A percentile compares a stretch with the other conserved stretches of the same genome.
phyloP scores from a whole-genome alignment of 2,888 invertebrate genomes.

The Serripes groenlandicus region DNA sequence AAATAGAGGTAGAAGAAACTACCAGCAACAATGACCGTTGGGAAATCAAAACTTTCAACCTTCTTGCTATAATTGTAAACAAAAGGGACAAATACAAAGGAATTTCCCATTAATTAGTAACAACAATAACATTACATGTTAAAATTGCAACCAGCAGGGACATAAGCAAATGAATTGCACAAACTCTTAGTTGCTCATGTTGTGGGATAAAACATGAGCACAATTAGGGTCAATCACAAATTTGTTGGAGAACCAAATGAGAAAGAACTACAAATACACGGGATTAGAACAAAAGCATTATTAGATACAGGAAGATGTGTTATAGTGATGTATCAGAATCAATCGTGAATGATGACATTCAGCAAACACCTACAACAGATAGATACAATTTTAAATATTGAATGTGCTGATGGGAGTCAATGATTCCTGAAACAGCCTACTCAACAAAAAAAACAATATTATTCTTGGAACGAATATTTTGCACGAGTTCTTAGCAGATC shows the following conservation, averaged over 20 bases:
- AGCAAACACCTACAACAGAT: slow-evolving; percentile 23
- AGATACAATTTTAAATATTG: slow-evolving; percentile 42
- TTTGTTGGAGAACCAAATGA: slow-evolving; percentile 45
- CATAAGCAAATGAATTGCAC: background rate
- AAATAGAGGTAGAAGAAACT: background rate
- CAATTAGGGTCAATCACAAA: slow-evolving; percentile 21
- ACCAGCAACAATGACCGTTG: background rate
- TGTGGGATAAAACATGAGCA: slow-evolving; percentile 15
- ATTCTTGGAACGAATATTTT: slow-evolving; percentile 58
- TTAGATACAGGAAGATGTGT: slow-evolving; percentile 26
- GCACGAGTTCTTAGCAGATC: slow-evolving; percentile 15
- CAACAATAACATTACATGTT: slow-evolving; percentile 1
- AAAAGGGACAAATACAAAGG: background rate
- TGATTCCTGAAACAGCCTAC: slow-evolving; percentile 46
- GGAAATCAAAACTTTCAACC: background rate
- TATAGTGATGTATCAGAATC: slow-evolving; percentile 25
- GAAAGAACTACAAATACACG: slow-evolving; percentile 3
- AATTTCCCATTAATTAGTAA: background rate
- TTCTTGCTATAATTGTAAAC: background rate
- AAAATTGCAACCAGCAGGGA: slow-evolving; percentile 9
- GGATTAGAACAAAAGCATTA: slow-evolving; percentile 5
- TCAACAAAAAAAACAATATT: slow-evolving; percentile 33
- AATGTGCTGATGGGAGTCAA: slow-evolving; percentile 60
- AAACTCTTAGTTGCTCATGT: slow-evolving; percentile 34
- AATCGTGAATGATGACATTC: slow-evolving; percentile 36